Evolutionary conservation across 2,797 vertebrate species (phyloP).

Genomic region (Pelodytes ibericus): DNA sequence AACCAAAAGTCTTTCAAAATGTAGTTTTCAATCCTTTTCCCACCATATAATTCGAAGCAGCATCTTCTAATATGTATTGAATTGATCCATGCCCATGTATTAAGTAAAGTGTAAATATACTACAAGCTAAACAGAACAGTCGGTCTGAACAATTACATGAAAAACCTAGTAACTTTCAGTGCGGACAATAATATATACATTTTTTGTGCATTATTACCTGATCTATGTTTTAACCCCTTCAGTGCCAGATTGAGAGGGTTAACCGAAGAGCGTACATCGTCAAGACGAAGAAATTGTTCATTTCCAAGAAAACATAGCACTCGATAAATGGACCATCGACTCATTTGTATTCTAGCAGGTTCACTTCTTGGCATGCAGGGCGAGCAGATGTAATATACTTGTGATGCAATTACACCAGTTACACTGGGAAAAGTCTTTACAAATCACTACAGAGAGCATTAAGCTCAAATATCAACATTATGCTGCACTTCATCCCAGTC

Average conservation of each 20-base stretch:
- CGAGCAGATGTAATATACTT: not conserved
- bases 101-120: no score
- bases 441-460: constrained; percentile 8
- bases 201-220: no score
- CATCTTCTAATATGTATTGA: not conserved
- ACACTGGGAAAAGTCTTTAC: not conserved
- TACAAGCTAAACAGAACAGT: no score
- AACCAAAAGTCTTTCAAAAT: constrained; percentile 34
- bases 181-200: no score
- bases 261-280: no score
- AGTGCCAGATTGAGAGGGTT: no score
- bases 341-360: constrained; percentile 19
- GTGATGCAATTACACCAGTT: constrained; percentile 16
- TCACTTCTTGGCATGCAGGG: not conserved
- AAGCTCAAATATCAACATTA: constrained; percentile 11
- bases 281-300: no score
- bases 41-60: not conserved
- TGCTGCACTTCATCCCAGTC: not conserved
- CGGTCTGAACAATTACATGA: no score
- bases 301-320: no score
- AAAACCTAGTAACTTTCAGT: no score
- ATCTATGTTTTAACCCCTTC: no score
- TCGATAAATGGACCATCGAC: not conserved
- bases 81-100: no score
- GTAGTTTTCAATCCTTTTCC: constrained; percentile 18